A percentile compares a stretch with the other conserved stretches of the same genome.
Conservation (phyloP, 2,888 invertebrate genomes). For the Cinara cedri region DNA sequence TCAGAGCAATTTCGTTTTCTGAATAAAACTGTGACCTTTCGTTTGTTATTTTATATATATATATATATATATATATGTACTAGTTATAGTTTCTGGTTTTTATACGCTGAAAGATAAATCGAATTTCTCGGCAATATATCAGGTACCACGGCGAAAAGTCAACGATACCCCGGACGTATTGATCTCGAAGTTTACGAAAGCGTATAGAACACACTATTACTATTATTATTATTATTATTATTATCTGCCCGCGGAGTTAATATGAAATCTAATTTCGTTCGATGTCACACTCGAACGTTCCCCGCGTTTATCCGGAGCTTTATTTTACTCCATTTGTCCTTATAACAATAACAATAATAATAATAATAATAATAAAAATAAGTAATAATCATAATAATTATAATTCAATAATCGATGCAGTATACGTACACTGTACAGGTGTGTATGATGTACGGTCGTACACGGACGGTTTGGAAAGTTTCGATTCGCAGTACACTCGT, state of each 20-base stretch:
- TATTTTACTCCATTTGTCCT: background rate
- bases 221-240: no score
- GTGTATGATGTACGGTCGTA: no score
- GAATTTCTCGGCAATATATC: background rate
- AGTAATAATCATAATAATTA: constrained; percentile 6
- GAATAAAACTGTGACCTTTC: no score
- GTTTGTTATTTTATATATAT: no score
- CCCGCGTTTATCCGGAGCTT: background rate
- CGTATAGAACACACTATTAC: background rate
- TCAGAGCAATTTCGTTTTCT: no score
- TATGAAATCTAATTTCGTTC: background rate
- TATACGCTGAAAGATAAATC: background rate
- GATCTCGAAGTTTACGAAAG: background rate
- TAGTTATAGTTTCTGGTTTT: background rate
- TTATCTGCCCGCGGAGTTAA: background rate
- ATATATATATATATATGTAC: no score
- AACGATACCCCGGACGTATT: background rate
- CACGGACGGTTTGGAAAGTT: no score
- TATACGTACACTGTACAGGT: background rate
- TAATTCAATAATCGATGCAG: background rate
- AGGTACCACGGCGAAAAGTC: background rate
- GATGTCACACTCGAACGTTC: background rate
- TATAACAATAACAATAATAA: no score
- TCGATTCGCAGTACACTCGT: no score
- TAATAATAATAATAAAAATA: no score